A percentile compares a stretch with the other conserved stretches of the same genome.
phyloP scores from a whole-genome alignment of 2,888 invertebrate species.

The Ectobius pallidus region DNA sequence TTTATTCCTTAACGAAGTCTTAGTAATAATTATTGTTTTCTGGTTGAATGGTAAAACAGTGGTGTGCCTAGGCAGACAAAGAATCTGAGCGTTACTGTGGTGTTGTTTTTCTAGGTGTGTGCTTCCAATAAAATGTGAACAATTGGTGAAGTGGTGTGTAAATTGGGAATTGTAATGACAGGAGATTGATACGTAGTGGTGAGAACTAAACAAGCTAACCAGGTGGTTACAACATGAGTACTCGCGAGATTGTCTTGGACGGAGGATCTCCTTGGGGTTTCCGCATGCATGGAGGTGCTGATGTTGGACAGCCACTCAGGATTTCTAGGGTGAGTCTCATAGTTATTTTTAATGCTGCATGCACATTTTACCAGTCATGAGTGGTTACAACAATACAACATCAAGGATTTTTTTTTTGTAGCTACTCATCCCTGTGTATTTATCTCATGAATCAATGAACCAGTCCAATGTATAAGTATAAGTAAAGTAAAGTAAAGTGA shows the following conservation, averaged over 20 bases:
- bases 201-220: neutral
- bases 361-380: neutral
- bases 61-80: too few species aligned
- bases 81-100: too few species aligned
- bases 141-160: neutral
- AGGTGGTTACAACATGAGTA: constrained; percentile 61
- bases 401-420: neutral
- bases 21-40: too few species aligned
- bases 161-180: neutral
- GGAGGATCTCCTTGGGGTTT: constrained; percentile 91
- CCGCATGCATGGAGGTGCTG: constrained; percentile 84
- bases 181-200: neutral
- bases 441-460: too few species aligned
- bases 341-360: too few species aligned
- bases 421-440: neutral
- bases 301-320: constrained; percentile 76
- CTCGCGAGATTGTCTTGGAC: constrained; percentile 74
- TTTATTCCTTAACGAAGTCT: too few species aligned
- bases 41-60: too few species aligned
- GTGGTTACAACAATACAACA: neutral
- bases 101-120: too few species aligned
- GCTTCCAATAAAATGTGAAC: neutral
- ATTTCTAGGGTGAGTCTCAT: constrained; percentile 81
- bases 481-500: too few species aligned
- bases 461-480: too few species aligned